Base-by-base conservation (phyloP, 1,140 invertebrate species). In the Nephila pilipes region DNA sequence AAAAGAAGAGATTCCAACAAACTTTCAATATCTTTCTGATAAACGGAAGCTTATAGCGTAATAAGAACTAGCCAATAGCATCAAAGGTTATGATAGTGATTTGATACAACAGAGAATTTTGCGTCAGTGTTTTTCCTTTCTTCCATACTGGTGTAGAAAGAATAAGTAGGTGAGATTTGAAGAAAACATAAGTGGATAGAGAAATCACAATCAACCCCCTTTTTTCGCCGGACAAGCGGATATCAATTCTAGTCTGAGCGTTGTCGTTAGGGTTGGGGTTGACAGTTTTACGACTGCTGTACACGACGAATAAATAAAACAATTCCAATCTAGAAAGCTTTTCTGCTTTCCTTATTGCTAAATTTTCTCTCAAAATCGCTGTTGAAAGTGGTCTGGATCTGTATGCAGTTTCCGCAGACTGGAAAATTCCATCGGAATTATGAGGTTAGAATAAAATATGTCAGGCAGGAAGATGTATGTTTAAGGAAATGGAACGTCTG, bases 171-270 rank as follows among this genome's bases (percentile, higher is more conserved):
- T 10, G 46, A 46, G 46, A 46, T 46, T 46, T 10, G 46, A 46
- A 46, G 46, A 10, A 46, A 46, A 46, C 6, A 46, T 46, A 46
- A 46, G 57, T 36, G 14, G 85, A 63, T 12, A 6, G 32, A 32
- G 85, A 58, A 25, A 63, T 87, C 85, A 87, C 29, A 87, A 87
- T 87, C 57, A 63, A 63, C 85, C 85, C 22, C 10, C 57, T 60
- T 60, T 63, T 46, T 46, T 46, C 20, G 25, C 20, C 8, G 22
- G 69, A 55, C 54, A 55, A 12, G 46, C 46, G 14, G 32, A 63
- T 57, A 87, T 87, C 22, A n/a, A 63, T 87, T 57, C 36, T 29
- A 5, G 22, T n/a, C 32, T 25, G 57, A 63, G 85, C 2, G 22
- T 57, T 22, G 85, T 63, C 85, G 57, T 87, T 87, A 63, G 25